Evolutionary conservation across 2,888 invertebrate species (phyloP).

Genomic region (Fragum sueziense): DNA sequence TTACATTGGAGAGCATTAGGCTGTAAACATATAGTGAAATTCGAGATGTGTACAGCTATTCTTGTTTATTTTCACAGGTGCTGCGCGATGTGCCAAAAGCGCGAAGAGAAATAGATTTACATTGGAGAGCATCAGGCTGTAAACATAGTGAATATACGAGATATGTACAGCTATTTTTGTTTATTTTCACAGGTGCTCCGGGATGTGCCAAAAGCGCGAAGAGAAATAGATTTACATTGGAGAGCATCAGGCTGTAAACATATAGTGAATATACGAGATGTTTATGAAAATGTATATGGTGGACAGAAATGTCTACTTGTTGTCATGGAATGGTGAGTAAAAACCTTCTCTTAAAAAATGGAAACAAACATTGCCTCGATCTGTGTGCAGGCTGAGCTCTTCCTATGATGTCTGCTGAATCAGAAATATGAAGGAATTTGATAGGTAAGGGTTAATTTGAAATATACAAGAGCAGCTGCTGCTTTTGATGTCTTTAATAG

Average conservation of each 20-base stretch:
- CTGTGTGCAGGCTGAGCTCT: no score
- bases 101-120: conserved; percentile 96
- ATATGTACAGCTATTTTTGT: conserved; percentile 88
- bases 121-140: conserved; percentile 95
- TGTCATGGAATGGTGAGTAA: conserved; percentile 97
- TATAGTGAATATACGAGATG: conserved; percentile 96
- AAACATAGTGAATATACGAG: conserved; percentile 94
- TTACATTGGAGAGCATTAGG: conserved; percentile 95
- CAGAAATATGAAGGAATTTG: no score
- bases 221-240: conserved; percentile 98
- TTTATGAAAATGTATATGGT: conserved; percentile 96
- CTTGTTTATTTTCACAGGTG: conserved; percentile 85
- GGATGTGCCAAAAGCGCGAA: conserved; percentile 94
- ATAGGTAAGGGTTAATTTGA: no score
- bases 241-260: conserved; percentile 93
- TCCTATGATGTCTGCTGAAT: no score
- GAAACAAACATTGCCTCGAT: no score
- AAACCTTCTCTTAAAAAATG: neutral
- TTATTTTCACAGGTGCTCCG: conserved; percentile 88
- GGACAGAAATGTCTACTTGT: conserved; percentile 95
- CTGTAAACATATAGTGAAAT: conserved; percentile 96
- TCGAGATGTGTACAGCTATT: conserved; percentile 96
- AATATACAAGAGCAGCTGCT: no score
- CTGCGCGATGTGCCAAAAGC: conserved; percentile 96
- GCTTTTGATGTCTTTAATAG: no score